phyloP scores from a whole-genome alignment of 2,797 vertebrate genomes.

The Rachycentron canadum region DNA sequence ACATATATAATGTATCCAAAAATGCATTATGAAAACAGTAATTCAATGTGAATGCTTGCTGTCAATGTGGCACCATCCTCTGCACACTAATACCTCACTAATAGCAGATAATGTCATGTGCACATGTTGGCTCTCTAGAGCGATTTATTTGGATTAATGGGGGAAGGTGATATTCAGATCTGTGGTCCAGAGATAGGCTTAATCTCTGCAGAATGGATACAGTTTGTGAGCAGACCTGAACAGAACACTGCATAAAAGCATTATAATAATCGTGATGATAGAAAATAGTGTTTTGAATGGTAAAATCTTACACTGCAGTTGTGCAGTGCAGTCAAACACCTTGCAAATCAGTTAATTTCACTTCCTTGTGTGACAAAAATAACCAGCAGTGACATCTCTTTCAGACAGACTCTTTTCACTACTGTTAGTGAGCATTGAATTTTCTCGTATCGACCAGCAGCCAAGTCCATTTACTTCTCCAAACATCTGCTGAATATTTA shows the following conservation, averaged over 20 bases:
- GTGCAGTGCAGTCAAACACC: background rate
- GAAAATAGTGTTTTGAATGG: background rate
- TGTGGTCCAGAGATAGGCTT: conserved; percentile 60
- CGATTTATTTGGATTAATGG: conserved; percentile 80
- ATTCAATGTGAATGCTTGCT: conserved; percentile 1
- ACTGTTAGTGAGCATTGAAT: background rate
- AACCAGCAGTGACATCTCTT: background rate
- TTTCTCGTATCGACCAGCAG: background rate
- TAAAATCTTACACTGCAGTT: background rate
- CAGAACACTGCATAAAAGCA: conserved; percentile 2
- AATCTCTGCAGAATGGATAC: conserved; percentile 64
- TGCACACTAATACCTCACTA: conserved; percentile 71
- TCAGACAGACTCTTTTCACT: background rate
- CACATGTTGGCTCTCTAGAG: conserved; percentile 61
- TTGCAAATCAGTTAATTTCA: conserved; percentile 10
- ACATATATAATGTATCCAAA: too few species aligned
- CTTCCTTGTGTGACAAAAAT: background rate
- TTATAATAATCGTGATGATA: background rate
- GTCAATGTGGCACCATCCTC: conserved; percentile 33
- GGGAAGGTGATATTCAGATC: conserved; percentile 76
- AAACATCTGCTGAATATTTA: conserved; percentile 20
- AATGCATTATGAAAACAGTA: background rate
- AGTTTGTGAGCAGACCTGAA: conserved; percentile 36
- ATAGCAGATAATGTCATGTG: conserved; percentile 80
- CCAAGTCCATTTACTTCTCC: background rate